Evolutionary conservation across 2,888 invertebrate genomes (phyloP).

Genomic region (Orthonychiurus folsomi): DNA sequence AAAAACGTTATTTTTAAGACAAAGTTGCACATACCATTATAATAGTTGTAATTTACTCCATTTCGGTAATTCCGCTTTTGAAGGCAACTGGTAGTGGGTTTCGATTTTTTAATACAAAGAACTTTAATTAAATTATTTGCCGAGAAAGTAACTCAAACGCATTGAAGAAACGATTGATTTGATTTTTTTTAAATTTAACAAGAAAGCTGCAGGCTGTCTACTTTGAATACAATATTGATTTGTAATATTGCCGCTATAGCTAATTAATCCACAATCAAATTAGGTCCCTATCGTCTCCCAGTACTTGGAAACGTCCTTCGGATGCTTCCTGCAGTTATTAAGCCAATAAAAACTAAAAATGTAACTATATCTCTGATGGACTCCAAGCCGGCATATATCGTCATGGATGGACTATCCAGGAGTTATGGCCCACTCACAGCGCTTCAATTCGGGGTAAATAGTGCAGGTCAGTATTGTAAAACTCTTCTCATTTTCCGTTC

Average conservation of each 20-base stretch:
- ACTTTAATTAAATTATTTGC: too few species aligned
- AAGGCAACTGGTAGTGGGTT: too few species aligned
- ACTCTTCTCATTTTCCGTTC: background rate
- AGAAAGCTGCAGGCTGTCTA: background rate
- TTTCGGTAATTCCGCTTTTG: too few species aligned
- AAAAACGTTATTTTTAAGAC: too few species aligned
- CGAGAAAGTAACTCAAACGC: too few species aligned
- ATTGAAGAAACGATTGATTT: too few species aligned
- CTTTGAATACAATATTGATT: background rate
- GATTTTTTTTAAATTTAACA: background rate
- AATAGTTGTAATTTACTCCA: too few species aligned
- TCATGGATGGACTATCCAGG: conserved; percentile 22
- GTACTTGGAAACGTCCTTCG: conserved; percentile 27
- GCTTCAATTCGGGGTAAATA: conserved; percentile 34
- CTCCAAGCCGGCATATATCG: conserved; percentile 34
- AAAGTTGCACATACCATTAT: too few species aligned
- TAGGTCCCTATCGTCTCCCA: conserved; percentile 33
- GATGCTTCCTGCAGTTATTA: conserved; percentile 31
- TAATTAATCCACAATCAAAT: background rate
- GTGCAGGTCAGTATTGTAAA: conserved; percentile 24
- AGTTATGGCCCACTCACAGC: conserved; percentile 29
- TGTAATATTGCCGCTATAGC: background rate
- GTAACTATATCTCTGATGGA: conserved; percentile 14
- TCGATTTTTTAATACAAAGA: too few species aligned
- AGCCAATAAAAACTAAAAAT: conserved; percentile 23